These are phyloP conservation scores for Characodon lateralis DNA, from an alignment of 2,797 vertebrate genomes.

Conservation along the genomic window DNA sequence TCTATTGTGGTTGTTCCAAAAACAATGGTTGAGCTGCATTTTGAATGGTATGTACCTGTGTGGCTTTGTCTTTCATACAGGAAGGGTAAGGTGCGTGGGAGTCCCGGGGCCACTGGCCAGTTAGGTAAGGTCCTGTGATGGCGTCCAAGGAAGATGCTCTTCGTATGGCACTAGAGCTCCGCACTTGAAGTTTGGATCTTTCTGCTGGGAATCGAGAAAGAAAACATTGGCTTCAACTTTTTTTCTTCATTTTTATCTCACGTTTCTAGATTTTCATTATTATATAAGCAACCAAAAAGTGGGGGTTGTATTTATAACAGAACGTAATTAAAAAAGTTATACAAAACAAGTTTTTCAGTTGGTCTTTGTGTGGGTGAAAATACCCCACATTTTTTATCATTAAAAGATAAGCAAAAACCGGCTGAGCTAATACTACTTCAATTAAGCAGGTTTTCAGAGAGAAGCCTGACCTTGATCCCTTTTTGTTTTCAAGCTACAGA, in stretches of 20 bases:
- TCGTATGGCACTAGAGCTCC: conserved; percentile 87
- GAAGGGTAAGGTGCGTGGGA: conserved; percentile 88
- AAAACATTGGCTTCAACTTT: conserved; percentile 31
- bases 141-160: conserved; percentile 93
- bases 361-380: neutral
- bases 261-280: conserved; percentile 2
- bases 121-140: conserved; percentile 95
- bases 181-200: conserved; percentile 88
- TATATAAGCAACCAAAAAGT: conserved; percentile 5
- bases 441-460: neutral
- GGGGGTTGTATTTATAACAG: neutral
- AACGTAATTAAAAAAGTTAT: neutral
- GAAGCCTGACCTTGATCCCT: conserved; percentile 6
- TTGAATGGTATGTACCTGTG: conserved; percentile 84
- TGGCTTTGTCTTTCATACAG: conserved; percentile 98
- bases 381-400: too few relatives aligned
- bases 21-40: neutral
- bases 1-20: neutral
- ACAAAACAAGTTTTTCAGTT: neutral
- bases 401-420: neutral
- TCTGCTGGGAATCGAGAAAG: conserved; percentile 81
- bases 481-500: conserved; percentile 32
- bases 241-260: neutral
- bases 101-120: conserved; percentile 96
- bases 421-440: neutral